Evolutionary conservation across 2,113 vertebrate genomes (phyloP), one percentile per base, ranked within the genome.

Genomic region (Saccopteryx leptura): DNA sequence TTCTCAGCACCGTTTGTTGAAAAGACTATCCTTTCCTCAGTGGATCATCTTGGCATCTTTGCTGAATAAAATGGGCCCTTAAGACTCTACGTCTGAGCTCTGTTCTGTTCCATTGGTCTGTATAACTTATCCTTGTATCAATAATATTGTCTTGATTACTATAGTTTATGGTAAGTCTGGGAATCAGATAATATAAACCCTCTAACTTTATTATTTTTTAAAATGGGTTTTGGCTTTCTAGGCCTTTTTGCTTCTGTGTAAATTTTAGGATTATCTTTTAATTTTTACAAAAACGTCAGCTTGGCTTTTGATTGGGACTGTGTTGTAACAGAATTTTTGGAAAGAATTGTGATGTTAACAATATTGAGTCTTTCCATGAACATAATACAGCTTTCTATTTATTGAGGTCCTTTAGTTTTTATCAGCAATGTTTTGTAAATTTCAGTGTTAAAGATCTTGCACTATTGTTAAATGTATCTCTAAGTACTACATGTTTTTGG

Each of bases 61-160:
- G 18, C n/a, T 48, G 1, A 19, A 7, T 21, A n/a, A 31, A n/a
- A 5, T 1, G 23, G 60, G 13, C 86, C 4, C 2, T 4, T 4
- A 9, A 18, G 50, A 39, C 15, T 17, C 33, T 76, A 12, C 68
- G 4, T 24, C 21, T 28, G 79, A 52, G 1, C 13, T 17, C 28
- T 58, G 0, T 65, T 54, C n/a, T 33, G 68, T 23, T 10, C n/a
- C 17, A 2, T 12, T 23, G 12, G 11, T 15, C 72, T 2, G 8
- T 19, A 0, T 63, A 23, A 10, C 46, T 61, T 31, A 7, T 15
- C 24, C 71, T 14, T 33, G 61, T 0, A 0, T 33, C 52, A 7
- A 0, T n/a, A 9, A 23, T 14, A 21, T 12, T 15, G 60, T 11
- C 78, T 15, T 26, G 21, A 39, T 17, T 9, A 33, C n/a, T 8